Percentiles rank a stretch among this genome's conserved stretches.
Conservation (phyloP, 2,888 invertebrate genomes). For the Heliconius aoede region DNA sequence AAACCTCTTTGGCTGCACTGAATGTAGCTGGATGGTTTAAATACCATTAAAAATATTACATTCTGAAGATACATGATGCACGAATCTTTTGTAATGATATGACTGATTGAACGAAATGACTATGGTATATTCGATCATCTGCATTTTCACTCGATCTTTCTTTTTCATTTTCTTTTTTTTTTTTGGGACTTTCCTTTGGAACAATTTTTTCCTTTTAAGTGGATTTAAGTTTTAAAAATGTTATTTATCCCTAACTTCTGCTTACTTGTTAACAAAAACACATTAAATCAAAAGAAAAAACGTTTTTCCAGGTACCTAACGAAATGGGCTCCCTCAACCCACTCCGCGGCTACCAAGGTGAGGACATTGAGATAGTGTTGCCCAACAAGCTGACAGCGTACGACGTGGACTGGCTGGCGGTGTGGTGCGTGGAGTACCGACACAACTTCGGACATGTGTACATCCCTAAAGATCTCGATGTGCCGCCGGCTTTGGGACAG, state of each 20-base stretch:
- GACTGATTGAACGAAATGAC: too few relatives aligned
- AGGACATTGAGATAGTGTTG: slow-evolving; percentile 95
- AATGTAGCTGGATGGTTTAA: too few relatives aligned
- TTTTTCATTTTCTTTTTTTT: too few relatives aligned
- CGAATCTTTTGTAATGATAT: too few relatives aligned
- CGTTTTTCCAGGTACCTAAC: slow-evolving; percentile 87
- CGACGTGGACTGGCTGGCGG: slow-evolving; percentile 95
- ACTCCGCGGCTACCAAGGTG: slow-evolving; percentile 93
- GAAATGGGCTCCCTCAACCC: slow-evolving; percentile 93
- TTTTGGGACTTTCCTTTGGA: too few relatives aligned
- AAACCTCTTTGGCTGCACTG: too few relatives aligned
- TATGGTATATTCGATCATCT: too few relatives aligned
- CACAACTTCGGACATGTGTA: slow-evolving; percentile 96
- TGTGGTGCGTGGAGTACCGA: slow-evolving; percentile 95
- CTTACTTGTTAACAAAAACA: not conserved
- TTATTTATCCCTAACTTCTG: not conserved
- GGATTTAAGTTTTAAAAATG: too few relatives aligned
- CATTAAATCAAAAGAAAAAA: not conserved
- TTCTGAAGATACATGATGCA: too few relatives aligned
- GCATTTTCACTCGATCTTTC: too few relatives aligned
- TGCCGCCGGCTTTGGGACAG: slow-evolving; percentile 95
- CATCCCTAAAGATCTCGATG: slow-evolving; percentile 93
- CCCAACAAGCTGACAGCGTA: slow-evolving; percentile 93
- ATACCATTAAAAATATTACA: too few relatives aligned
- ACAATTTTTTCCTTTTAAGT: not conserved